phyloP scores from a whole-genome alignment of 1,140 invertebrate genomes.

The Xylocopa sonorina region DNA sequence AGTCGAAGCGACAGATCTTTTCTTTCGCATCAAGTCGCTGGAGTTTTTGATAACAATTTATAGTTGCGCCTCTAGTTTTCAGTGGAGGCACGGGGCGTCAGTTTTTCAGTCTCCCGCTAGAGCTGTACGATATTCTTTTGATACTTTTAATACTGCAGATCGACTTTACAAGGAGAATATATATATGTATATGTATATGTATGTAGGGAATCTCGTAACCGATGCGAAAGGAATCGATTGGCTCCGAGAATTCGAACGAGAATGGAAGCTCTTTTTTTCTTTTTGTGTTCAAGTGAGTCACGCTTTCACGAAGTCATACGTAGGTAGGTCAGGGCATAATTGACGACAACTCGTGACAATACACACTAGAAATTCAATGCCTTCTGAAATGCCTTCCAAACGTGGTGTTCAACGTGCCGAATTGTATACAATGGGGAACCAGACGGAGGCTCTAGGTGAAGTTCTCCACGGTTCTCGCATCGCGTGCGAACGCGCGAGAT shows the following conservation, averaged over 20 bases:
- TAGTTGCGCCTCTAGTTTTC: neutral
- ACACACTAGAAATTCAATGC: constrained; percentile 77
- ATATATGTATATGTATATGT: neutral
- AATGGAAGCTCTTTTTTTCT: neutral
- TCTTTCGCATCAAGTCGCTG: neutral
- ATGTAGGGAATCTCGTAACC: too few species aligned
- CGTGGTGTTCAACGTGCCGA: constrained; percentile 75
- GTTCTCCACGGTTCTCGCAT: constrained; percentile 20
- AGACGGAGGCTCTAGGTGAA: constrained; percentile 34
- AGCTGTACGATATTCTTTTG: constrained; percentile 1
- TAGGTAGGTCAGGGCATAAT: constrained; percentile 69
- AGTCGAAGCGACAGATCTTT: neutral
- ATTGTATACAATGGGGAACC: constrained; percentile 66
- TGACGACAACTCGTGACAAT: constrained; percentile 77
- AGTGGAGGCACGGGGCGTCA: constrained; percentile 7
- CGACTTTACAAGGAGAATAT: neutral
- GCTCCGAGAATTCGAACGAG: neutral
- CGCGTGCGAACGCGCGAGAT: constrained; percentile 24
- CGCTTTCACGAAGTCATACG: constrained; percentile 23
- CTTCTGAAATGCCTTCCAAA: constrained; percentile 79
- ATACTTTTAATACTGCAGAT: constrained; percentile 22
- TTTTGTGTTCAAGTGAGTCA: constrained; percentile 13
- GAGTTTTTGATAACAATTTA: constrained; percentile 8
- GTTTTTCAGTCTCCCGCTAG: neutral
- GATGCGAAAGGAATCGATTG: neutral